Evolutionary conservation across 2,113 vertebrate genomes (phyloP).

Genomic region (Enhydra lutris): DNA sequence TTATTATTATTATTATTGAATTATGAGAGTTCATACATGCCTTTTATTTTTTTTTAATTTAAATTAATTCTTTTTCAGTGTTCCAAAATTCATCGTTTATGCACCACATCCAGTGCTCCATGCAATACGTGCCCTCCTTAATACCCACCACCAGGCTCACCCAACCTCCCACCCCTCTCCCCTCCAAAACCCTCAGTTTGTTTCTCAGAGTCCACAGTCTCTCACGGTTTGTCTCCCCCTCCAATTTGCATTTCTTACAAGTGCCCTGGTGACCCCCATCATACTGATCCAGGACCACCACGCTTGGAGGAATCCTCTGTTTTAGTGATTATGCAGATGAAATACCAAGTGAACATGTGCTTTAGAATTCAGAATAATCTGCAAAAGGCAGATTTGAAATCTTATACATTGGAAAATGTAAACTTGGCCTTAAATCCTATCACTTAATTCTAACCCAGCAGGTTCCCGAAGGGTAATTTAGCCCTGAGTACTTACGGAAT

Average conservation of each 20-base stretch:
- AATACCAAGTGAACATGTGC: neutral
- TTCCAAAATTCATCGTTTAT: too few relatives aligned
- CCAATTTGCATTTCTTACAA: neutral
- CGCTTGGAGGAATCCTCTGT: neutral
- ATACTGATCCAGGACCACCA: neutral
- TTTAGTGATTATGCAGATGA: neutral
- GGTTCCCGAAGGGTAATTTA: neutral
- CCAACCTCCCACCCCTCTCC: too few relatives aligned
- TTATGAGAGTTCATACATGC: too few relatives aligned
- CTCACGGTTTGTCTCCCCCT: too few relatives aligned
- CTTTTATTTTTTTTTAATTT: too few relatives aligned
- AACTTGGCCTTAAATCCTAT: neutral
- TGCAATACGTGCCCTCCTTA: too few relatives aligned
- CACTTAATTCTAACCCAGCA: neutral
- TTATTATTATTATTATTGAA: too few relatives aligned
- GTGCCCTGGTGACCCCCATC: neutral
- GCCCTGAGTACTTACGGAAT: neutral
- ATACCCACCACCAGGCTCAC: too few relatives aligned
- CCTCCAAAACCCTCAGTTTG: too few relatives aligned
- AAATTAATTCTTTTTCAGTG: too few relatives aligned
- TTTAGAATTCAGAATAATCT: neutral
- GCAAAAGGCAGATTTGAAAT: neutral
- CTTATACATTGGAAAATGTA: neutral
- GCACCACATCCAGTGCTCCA: too few relatives aligned
- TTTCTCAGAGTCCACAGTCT: too few relatives aligned